Evolutionary conservation across 2,113 vertebrate genomes (phyloP).

Genomic region (Apistogramma diplotaenia): DNA sequence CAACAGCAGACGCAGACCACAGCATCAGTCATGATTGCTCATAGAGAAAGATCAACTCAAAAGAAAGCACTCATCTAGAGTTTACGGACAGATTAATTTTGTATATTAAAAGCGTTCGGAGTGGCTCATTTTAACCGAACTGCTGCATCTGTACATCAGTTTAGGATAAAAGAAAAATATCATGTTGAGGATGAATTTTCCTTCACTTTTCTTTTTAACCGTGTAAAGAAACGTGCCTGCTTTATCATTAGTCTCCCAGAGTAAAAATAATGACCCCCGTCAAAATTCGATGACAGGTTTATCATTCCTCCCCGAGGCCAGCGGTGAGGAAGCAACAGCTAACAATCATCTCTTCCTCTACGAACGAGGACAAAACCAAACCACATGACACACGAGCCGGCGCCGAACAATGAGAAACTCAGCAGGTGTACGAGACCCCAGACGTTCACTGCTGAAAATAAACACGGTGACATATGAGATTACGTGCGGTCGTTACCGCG

Average conservation of each 20-base stretch:
- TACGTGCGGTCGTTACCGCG: neutral
- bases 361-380: slow-evolving; percentile 15
- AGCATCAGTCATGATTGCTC: neutral
- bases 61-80: neutral
- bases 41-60: neutral
- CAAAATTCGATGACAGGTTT: neutral
- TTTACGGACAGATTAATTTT: neutral
- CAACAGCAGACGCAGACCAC: neutral
- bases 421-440: neutral
- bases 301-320: neutral
- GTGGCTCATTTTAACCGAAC: too few relatives aligned
- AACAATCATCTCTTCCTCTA: slow-evolving; percentile 56
- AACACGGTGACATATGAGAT: neutral
- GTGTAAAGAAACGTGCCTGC: neutral
- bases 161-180: neutral
- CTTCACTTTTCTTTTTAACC: too few relatives aligned
- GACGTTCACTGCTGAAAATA: slow-evolving; percentile 4
- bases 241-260: neutral
- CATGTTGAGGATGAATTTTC: neutral
- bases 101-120: neutral
- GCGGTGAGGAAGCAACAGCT: slow-evolving; percentile 16
- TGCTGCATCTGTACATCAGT: neutral
- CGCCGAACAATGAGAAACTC: neutral
- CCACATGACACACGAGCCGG: neutral
- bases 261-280: neutral